phyloP scores from a whole-genome alignment of 2,797 vertebrate genomes.

The Lacerta bilineata region DNA sequence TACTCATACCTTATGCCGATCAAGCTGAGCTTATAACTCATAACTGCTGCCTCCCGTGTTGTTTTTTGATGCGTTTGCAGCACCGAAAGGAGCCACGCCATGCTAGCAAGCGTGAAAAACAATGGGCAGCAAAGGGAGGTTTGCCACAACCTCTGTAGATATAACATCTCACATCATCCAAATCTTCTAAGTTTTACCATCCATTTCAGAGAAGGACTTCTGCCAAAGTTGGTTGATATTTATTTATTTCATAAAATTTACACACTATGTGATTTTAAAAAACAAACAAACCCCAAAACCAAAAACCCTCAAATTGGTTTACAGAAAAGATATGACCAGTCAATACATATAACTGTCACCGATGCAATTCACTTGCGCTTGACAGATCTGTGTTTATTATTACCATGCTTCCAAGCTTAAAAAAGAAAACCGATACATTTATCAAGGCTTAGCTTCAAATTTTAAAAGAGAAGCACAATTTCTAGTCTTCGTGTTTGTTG shows the following conservation, averaged over 20 bases:
- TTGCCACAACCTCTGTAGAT: neutral
- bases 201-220: slow-evolving; percentile 14
- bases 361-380: neutral
- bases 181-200: slow-evolving; percentile 15
- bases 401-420: neutral
- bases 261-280: too few relatives aligned
- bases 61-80: neutral
- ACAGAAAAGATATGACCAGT: neutral
- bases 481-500: neutral
- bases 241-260: too few relatives aligned
- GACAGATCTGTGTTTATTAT: neutral
- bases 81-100: neutral
- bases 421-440: neutral
- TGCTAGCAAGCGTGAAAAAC: neutral
- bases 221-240: neutral
- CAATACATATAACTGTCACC: neutral
- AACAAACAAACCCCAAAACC: too few relatives aligned
- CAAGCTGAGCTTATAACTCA: too few relatives aligned
- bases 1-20: too few relatives aligned
- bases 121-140: neutral
- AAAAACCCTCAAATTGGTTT: too few relatives aligned
- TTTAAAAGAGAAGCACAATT: neutral
- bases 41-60: too few relatives aligned
- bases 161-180: slow-evolving; percentile 6
- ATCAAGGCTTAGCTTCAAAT: neutral